Conservation (phyloP, 2,888 invertebrate species). For the Drosophila barbarae region DNA sequence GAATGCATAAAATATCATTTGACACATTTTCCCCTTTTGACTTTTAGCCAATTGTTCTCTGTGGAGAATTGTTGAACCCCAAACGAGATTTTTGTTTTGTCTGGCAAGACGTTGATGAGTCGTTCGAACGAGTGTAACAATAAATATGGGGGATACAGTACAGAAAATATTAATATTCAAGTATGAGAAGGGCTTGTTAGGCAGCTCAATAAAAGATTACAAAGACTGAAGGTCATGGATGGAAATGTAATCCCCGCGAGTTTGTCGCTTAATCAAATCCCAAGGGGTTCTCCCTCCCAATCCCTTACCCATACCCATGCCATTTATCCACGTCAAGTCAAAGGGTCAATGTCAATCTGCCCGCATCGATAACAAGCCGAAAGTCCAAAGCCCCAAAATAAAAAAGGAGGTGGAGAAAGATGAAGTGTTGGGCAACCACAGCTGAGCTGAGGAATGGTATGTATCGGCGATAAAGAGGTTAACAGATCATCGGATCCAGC, state of each 20-base stretch:
- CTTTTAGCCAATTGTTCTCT: conserved; percentile 28
- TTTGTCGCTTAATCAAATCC: conserved; percentile 16
- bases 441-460: not conserved
- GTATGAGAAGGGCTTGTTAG: conserved; percentile 4
- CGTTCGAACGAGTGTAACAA: not conserved
- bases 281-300: conserved; percentile 2
- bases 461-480: conserved; percentile 29
- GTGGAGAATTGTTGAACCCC: conserved; percentile 39
- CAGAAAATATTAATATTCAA: not conserved
- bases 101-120: conserved; percentile 10
- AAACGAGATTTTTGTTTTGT: conserved; percentile 17
- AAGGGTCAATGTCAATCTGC: conserved; percentile 59
- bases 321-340: conserved; percentile 50
- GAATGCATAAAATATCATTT: conserved; percentile 24
- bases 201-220: conserved; percentile 1
- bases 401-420: conserved; percentile 25
- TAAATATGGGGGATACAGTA: not conserved
- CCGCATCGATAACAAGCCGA: conserved; percentile 42
- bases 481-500: conserved; percentile 26
- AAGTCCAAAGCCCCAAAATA: conserved; percentile 9
- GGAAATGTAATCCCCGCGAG: conserved; percentile 16
- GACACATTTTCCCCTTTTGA: conserved; percentile 30
- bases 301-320: not conserved
- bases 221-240: conserved; percentile 4
- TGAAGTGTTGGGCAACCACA: conserved; percentile 30